These are phyloP conservation scores for Hydraecia micacea DNA, from an alignment of 2,888 invertebrate species.

Conservation along the genomic window DNA sequence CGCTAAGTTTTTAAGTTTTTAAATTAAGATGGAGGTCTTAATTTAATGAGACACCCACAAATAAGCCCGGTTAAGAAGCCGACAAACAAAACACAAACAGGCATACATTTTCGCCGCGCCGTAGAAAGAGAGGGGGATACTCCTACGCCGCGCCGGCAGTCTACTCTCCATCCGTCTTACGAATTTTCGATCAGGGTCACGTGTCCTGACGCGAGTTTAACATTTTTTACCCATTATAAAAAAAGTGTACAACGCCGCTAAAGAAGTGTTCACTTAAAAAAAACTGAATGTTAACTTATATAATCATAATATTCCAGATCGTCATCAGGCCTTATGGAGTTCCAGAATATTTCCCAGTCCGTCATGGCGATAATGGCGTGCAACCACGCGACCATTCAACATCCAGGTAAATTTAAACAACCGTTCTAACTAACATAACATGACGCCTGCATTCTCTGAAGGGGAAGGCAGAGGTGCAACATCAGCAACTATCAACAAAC, in stretches of 20 bases:
- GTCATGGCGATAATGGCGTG: conserved; percentile 98
- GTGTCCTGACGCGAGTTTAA: no score
- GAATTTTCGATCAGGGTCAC: no score
- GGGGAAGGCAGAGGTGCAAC: not conserved
- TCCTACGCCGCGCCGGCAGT: no score
- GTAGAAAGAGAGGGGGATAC: no score
- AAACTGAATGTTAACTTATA: not conserved
- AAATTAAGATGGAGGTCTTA: not conserved
- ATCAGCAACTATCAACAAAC: not conserved
- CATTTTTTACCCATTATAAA: no score
- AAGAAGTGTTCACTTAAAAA: no score
- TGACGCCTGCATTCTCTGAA: no score
- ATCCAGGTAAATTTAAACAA: conserved; percentile 93
- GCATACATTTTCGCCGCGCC: no score
- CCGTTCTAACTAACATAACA: not conserved
- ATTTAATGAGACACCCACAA: not conserved
- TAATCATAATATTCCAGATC: conserved; percentile 88
- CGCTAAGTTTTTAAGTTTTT: not conserved
- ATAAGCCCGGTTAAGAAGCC: no score
- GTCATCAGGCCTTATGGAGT: conserved; percentile 98
- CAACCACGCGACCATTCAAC: conserved; percentile 99
- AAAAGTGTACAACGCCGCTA: no score
- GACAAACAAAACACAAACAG: no score
- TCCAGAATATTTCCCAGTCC: conserved; percentile 97
- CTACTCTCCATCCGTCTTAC: no score